phyloP scores from a whole-genome alignment of 1,140 invertebrate species.

The Pachyrhynchus sulphureomaculatus region DNA sequence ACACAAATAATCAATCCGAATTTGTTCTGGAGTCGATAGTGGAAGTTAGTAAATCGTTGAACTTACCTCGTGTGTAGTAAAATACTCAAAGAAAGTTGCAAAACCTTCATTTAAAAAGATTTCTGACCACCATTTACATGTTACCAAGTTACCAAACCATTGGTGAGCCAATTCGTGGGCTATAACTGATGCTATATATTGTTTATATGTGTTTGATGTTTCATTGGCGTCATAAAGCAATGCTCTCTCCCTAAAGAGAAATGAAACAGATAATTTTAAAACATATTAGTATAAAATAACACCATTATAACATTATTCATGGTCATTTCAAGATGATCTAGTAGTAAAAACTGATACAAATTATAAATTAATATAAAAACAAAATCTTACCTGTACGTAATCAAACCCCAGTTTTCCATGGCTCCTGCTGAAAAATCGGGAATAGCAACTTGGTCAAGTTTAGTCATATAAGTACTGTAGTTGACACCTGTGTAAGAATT shows the following conservation, averaged over 20 bases:
- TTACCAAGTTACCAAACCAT: conserved; percentile 89
- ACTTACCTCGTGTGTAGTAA: conserved; percentile 10
- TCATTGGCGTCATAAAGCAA: conserved; percentile 70
- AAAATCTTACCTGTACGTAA: conserved; percentile 73
- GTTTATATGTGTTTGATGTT: conserved; percentile 72
- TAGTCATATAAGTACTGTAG: conserved; percentile 21
- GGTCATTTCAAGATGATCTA: too few relatives aligned
- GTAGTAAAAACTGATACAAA: conserved; percentile 30
- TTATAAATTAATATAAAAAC: too few relatives aligned
- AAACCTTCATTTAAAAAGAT: conserved; percentile 93
- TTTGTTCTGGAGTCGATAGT: background rate
- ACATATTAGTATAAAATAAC: too few relatives aligned
- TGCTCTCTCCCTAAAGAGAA: conserved; percentile 63
- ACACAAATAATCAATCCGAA: background rate
- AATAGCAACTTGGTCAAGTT: conserved; percentile 61
- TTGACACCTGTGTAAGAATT: conserved; percentile 23
- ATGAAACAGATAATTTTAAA: too few relatives aligned
- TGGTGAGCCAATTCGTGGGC: conserved; percentile 91
- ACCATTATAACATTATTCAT: too few relatives aligned
- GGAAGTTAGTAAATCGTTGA: background rate
- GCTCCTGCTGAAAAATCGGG: conserved; percentile 94
- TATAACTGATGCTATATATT: conserved; percentile 77
- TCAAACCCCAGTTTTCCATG: conserved; percentile 93
- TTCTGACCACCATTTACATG: conserved; percentile 91
- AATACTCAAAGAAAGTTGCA: conserved; percentile 79